Conservation (phyloP, 30 jellyfish, hydroid and myxozoan species). For the Rhopilema esculentum region DNA sequence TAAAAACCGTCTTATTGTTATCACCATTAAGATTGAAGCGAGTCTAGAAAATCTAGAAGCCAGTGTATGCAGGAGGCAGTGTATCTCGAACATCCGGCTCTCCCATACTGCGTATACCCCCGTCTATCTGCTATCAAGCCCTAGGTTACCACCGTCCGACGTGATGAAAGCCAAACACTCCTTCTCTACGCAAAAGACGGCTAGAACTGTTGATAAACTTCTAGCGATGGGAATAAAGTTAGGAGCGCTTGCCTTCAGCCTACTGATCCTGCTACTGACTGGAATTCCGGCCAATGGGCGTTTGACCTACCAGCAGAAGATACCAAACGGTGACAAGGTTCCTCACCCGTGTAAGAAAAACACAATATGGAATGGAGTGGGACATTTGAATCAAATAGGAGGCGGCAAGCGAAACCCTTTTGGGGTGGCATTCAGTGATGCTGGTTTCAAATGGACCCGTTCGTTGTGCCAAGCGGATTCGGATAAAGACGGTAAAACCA, state of each 20-base stretch:
- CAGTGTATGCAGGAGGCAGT: too few relatives aligned
- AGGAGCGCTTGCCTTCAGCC: not conserved
- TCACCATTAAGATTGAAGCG: too few relatives aligned
- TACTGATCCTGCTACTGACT: not conserved
- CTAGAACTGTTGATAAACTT: too few relatives aligned
- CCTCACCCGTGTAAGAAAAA: conserved; percentile 73
- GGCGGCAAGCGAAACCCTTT: conserved; percentile 79
- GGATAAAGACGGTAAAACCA: conserved; percentile 68
- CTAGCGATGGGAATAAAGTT: not conserved
- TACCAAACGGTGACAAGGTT: conserved; percentile 74
- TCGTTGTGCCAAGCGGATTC: conserved; percentile 70
- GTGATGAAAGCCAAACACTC: too few relatives aligned
- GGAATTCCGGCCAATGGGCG: not conserved
- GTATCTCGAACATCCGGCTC: too few relatives aligned
- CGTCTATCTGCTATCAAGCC: too few relatives aligned
- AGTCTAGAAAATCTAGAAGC: too few relatives aligned
- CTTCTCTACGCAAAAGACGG: too few relatives aligned
- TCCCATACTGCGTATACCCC: too few relatives aligned
- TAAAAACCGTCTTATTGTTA: too few relatives aligned
- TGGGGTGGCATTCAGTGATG: conserved; percentile 61
- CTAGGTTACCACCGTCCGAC: too few relatives aligned
- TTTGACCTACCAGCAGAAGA: not conserved
- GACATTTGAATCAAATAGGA: conserved; percentile 57
- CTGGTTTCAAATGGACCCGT: conserved; percentile 73
- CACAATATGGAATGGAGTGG: conserved; percentile 75